A percentile compares a stretch with the other conserved stretches of the same genome.
phyloP scores from a whole-genome alignment of 2,113 vertebrate species.

The Xyrauchen texanus region DNA sequence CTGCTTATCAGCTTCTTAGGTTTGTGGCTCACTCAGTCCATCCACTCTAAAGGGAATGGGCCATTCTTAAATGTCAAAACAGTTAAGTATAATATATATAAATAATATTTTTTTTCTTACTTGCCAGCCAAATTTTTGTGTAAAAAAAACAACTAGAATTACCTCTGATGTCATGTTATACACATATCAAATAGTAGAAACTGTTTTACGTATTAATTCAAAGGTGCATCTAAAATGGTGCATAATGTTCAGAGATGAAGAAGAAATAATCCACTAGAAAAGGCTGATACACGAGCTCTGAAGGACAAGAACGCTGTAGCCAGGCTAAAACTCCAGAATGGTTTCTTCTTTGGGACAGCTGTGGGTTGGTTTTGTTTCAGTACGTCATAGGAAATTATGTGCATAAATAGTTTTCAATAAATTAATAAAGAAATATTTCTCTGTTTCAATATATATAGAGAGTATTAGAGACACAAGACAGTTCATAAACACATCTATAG shows the following conservation, averaged over 20 bases:
- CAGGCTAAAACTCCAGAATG: too few species aligned
- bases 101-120: background rate
- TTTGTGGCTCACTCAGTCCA: constrained; percentile 8
- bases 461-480: constrained; percentile 1
- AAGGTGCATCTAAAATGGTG: constrained; percentile 45
- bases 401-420: constrained; percentile 66
- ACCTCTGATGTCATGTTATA: constrained; percentile 4
- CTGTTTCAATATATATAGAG: constrained; percentile 54
- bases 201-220: constrained; percentile 14
- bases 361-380: constrained; percentile 42
- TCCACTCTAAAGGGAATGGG: too few species aligned
- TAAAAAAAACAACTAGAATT: constrained; percentile 6
- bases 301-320: constrained; percentile 41
- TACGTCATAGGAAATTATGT: constrained; percentile 47
- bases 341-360: constrained; percentile 57
- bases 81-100: constrained; percentile 23
- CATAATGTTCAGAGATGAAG: constrained; percentile 21
- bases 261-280: constrained; percentile 35
- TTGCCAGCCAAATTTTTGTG: background rate
- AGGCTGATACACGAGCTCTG: constrained; percentile 32
- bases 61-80: constrained; percentile 28
- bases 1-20: constrained; percentile 66
- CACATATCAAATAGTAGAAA: constrained; percentile 44
- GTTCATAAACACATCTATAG: constrained; percentile 46
- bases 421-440: constrained; percentile 66